Evolutionary conservation across 2,888 invertebrate genomes (phyloP), one percentile per base, ranked within the genome.

Genomic region (Campopleginae sp.): DNA sequence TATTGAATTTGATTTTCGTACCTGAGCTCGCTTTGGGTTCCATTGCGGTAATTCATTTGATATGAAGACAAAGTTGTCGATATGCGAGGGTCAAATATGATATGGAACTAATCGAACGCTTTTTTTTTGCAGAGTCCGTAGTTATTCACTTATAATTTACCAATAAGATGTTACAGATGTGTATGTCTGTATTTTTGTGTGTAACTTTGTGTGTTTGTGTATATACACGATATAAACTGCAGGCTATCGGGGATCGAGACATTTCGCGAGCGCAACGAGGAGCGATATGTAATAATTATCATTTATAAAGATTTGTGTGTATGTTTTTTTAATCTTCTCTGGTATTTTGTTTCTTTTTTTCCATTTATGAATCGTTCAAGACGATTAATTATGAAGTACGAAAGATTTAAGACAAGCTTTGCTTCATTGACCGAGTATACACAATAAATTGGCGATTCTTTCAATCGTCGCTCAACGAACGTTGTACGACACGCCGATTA

Each of bases 201-300:
- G 19, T 61, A 58, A 27, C 72, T 42, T 80, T 48, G 23, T 54
- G 23, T 54, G n/a, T 77, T 17, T 46, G 33, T 76, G 63, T 76
- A 44, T 61, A 72, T 75, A 76, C 66, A 82, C 76, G 77, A 80
- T 86, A 82, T 77, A 84, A 85, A 85, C 79, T 75, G 85, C 72
- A 74, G 80, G 38, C 72, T 82, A 80, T 85, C 82, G 80, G 72
- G 75, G 70, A 86, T 83, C 74, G 83, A 75, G 58, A 83, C 80
- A 74, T 82, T 79, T 75, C 79, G 82, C 85, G 63, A 85, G 80
- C 82, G 77, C 78, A 80, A 86, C 83, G 77, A 80, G 82, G 77
- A 83, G 66, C 86, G 86, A 86, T 86, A 86, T 83, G 86, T 86
- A 72, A 65, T 82, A 80, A 63, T 82, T 80, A 82, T 51, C 80